Base-by-base conservation (phyloP, 2,113 vertebrate genomes). In the Phycodurus eques region DNA sequence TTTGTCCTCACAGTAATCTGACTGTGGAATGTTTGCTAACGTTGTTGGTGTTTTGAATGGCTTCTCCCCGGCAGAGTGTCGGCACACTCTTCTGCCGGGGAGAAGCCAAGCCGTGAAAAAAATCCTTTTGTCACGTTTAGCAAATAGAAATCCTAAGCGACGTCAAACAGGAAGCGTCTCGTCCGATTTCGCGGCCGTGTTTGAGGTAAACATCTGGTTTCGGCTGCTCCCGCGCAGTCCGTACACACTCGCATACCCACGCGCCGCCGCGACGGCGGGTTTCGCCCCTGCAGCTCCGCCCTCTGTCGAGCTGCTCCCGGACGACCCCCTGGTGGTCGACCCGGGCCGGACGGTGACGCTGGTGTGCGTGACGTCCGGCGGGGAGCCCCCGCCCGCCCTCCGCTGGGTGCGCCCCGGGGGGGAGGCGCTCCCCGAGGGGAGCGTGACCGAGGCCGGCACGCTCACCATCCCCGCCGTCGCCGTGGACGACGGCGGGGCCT, bases 291-390 rank as follows among this genome's bases (percentile, higher is more conserved):
- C 62, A 88, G 90, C 89, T 22, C 85, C 87, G 20, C 87, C 80
- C 19, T 78, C 87, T 39, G 62, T 91, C 1, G 87, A 79, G 44
- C 81, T 91, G 9, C 85, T 87, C 8, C 62, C 80, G 67, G 87
- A 89, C 6, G 85, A 91, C 76, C 88, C 88, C 1, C 56, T 91
- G 76, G 84, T 91, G 78, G 87, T 85, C 68, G 88, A 88, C 65
- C 84, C 74, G 0, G 88, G 89, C 0, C 83, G 88, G 44, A 80
- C 79, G 0, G 65, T 88, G 59, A 73, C 84, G 2, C 72, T 91
- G 76, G 80, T 83, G 33, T 91, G 89, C 2, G 79, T 80, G 51
- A 70, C 81, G 0, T 77, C 80, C 0, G 76, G 74, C 0, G 89
- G 89, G 2, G 83, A 88, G 39, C 89, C 89, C 1, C 65, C 76